Base-by-base conservation (phyloP, 2,888 invertebrate genomes). In the Cerceris rybyensis region DNA sequence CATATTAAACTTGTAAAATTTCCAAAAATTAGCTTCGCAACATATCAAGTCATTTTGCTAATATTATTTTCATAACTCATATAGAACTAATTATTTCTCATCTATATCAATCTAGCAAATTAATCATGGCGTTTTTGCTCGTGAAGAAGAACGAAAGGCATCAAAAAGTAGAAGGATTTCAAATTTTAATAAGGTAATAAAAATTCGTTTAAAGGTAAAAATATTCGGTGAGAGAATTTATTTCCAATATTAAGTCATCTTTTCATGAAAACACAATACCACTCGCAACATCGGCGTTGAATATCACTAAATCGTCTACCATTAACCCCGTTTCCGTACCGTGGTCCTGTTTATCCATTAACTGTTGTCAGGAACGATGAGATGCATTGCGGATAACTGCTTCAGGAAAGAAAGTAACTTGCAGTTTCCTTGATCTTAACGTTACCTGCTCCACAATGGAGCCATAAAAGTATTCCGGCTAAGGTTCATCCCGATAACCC, bases 251-350 rank as follows among this genome's bases (percentile, higher is more conserved):
- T 76, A 78, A 70, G 63, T 54, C 58, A 57, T 16, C 58, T 58
- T 68, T 64, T 43, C 52, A 16, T 17, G 60, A 60, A 77, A 78
- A 77, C 63, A 58, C 39, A 61, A 66, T 57, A 58, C 57, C 67
- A 64, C 78, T 67, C 49, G 49, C 68, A 14, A 60, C 55, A 41
- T 61, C 64, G 68, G 63, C 61, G 57, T 42, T 66, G 72, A 64
- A 70, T 64, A 69, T 72, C 54, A 71, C 78, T 68, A 78, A 72
- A 78, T 73, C 73, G 73, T 73, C 66, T 59, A 28, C 81, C 78
- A 81, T 83, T 83, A 83, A 84, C 83, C 83, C 76, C 78, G 75
- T 83, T 84, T 81, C 78, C 81, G 69, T 59, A 52, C 54, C 70
- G 64, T 55, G 57, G 54, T 17, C 4, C 71, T 61, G 81, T 84